phyloP scores from a whole-genome alignment of 92 coral and sea anemone species.

The Nematostella vectensis region DNA sequence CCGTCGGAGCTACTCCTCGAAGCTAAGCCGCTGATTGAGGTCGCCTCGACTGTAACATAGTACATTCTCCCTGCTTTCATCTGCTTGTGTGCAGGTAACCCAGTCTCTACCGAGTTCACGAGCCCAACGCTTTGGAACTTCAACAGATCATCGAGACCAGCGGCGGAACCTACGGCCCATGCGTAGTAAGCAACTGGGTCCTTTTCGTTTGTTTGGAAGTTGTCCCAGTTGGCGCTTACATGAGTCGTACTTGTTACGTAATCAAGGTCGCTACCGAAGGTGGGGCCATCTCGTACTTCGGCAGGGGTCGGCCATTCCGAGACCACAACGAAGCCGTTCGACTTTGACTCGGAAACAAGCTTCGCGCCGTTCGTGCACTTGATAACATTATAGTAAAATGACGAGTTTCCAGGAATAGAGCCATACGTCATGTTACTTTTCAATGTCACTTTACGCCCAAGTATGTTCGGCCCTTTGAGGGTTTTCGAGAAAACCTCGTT shows the following conservation, averaged over 20 bases:
- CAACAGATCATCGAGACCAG: conserved; percentile 55
- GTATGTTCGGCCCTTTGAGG: conserved; percentile 7
- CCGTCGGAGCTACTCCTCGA: conserved; percentile 64
- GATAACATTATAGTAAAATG: conserved; percentile 47
- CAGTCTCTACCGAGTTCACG: conserved; percentile 35
- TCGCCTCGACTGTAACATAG: conserved; percentile 71
- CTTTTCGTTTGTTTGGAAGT: conserved; percentile 45
- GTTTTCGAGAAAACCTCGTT: conserved; percentile 9
- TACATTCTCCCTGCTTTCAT: conserved; percentile 57
- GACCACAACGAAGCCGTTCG: conserved; percentile 80
- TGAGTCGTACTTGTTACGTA: conserved; percentile 52
- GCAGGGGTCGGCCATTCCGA: conserved; percentile 79
- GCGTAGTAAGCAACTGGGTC: conserved; percentile 78
- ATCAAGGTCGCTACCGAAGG: conserved; percentile 30
- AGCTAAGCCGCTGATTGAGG: conserved; percentile 52
- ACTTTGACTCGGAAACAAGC: conserved; percentile 27
- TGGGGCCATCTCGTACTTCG: conserved; percentile 51
- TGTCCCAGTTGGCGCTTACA: conserved; percentile 79
- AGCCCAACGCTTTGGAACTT: conserved; percentile 64
- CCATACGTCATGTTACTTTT: conserved; percentile 28
- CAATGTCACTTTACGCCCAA: conserved; percentile 35
- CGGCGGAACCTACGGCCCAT: conserved; percentile 76
- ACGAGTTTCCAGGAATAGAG: conserved; percentile 16
- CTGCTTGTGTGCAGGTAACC: conserved; percentile 56
- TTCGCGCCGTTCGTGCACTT: conserved; percentile 72